These are phyloP conservation scores for Acleris sparsana DNA, from an alignment of 2,888 invertebrate genomes.

Conservation along the genomic window DNA sequence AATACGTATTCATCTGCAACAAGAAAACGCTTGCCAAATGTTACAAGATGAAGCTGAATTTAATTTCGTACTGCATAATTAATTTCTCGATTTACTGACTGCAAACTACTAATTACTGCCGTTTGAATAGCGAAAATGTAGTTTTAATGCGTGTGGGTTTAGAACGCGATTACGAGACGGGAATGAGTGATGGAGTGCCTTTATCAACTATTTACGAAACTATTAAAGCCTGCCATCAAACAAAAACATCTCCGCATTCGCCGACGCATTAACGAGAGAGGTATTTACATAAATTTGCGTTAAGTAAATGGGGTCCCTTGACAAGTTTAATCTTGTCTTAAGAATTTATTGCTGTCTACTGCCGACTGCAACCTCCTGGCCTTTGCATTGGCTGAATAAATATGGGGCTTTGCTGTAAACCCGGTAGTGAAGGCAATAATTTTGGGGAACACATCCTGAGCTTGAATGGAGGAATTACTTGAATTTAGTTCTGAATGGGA, in stretches of 20 bases:
- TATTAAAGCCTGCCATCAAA: slow-evolving; percentile 50
- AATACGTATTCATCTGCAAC: background rate
- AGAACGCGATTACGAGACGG: slow-evolving; percentile 23
- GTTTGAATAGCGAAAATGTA: slow-evolving; percentile 15
- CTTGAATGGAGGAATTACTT: slow-evolving; percentile 20
- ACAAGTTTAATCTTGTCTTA: slow-evolving; percentile 82
- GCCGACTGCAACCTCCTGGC: slow-evolving; percentile 63
- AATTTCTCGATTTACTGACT: slow-evolving; percentile 1
- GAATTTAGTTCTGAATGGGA: slow-evolving; percentile 22
- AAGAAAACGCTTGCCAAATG: background rate
- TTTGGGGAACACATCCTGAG: slow-evolving; percentile 37
- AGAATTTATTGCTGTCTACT: slow-evolving; percentile 76
- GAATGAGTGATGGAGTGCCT: slow-evolving; percentile 46
- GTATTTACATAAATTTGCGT: slow-evolving; percentile 83
- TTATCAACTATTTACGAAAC: slow-evolving; percentile 49
- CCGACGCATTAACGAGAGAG: slow-evolving; percentile 64
- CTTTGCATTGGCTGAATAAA: slow-evolving; percentile 73
- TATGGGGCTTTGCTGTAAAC: slow-evolving; percentile 65
- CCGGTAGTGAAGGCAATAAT: slow-evolving; percentile 47
- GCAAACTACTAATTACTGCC: slow-evolving; percentile 22
- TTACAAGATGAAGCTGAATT: slow-evolving; percentile 4
- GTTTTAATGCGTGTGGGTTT: slow-evolving; percentile 27
- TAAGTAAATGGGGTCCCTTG: slow-evolving; percentile 82
- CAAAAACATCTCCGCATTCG: slow-evolving; percentile 69
- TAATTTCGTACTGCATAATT: slow-evolving; percentile 10